These are phyloP conservation scores for Gadus macrocephalus DNA, from an alignment of 2,113 vertebrate genomes.

Conservation along the genomic window DNA sequence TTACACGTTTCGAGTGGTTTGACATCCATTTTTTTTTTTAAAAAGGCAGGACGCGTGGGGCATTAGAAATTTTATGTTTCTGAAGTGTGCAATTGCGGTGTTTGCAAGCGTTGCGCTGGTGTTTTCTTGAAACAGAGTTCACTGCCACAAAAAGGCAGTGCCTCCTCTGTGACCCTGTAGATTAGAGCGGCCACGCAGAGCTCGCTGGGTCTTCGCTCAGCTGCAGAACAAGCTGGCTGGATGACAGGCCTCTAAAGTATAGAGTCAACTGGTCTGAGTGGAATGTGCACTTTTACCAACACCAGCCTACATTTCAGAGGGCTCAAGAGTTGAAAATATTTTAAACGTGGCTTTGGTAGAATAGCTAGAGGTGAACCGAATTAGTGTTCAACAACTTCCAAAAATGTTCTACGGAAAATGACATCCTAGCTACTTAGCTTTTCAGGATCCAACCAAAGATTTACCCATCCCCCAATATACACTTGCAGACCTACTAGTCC, in stretches of 20 bases:
- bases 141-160: constrained; percentile 47
- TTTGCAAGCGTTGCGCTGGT: constrained; percentile 4
- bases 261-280: constrained; percentile 15
- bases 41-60: too few relatives aligned
- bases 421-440: constrained; percentile 4
- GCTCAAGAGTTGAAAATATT: not conserved
- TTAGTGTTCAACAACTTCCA: not conserved
- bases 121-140: constrained; percentile 32
- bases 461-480: constrained; percentile 50
- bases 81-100: too few relatives aligned
- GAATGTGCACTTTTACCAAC: constrained; percentile 34
- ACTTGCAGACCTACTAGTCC: constrained; percentile 19
- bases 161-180: constrained; percentile 25
- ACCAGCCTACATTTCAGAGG: constrained; percentile 18
- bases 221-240: constrained; percentile 16
- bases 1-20: too few relatives aligned
- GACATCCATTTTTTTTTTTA: too few relatives aligned
- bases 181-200: constrained; percentile 22
- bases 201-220: constrained; percentile 14
- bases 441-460: constrained; percentile 11
- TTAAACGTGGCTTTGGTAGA: too few relatives aligned
- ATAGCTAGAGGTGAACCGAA: too few relatives aligned
- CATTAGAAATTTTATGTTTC: too few relatives aligned
- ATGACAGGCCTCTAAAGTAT: constrained; percentile 22
- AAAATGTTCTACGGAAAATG: not conserved